Percentiles rank a stretch among this genome's conserved stretches.
These are phyloP conservation scores for Hypotaenidia philippensis DNA, from an alignment of 2,797 vertebrate species.

Conservation along the genomic window DNA sequence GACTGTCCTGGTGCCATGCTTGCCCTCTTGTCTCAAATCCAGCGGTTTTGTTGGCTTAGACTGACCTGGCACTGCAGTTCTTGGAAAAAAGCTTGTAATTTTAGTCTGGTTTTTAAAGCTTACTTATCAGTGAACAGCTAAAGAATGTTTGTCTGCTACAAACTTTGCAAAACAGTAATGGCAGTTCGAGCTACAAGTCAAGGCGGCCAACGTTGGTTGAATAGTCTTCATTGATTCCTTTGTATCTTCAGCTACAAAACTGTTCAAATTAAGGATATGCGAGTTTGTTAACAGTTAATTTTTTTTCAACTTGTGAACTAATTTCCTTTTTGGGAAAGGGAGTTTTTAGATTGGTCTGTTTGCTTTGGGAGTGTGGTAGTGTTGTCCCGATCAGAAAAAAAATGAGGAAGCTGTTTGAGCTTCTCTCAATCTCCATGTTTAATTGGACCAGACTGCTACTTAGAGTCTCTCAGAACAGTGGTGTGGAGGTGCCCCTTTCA, in stretches of 20 bases:
- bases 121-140: neutral
- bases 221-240: neutral
- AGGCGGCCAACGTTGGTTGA: neutral
- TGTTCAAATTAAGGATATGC: neutral
- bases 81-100: neutral
- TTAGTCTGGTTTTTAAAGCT: neutral
- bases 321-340: neutral
- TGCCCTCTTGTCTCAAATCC: neutral
- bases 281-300: neutral
- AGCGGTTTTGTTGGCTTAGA: neutral
- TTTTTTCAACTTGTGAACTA: neutral
- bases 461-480: fast-evolving
- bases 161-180: neutral
- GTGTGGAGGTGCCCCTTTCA: neutral
- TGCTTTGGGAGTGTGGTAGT: neutral
- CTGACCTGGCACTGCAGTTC: neutral
- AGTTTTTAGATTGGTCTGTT: neutral
- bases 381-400: neutral
- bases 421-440: neutral
- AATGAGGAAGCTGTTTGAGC: neutral
- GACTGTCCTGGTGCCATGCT: neutral
- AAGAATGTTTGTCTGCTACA: neutral
- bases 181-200: neutral
- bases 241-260: neutral
- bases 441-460: neutral